These are phyloP conservation scores for Steatornis caripensis DNA, from an alignment of 2,113 vertebrate species.

Conservation along the genomic window DNA sequence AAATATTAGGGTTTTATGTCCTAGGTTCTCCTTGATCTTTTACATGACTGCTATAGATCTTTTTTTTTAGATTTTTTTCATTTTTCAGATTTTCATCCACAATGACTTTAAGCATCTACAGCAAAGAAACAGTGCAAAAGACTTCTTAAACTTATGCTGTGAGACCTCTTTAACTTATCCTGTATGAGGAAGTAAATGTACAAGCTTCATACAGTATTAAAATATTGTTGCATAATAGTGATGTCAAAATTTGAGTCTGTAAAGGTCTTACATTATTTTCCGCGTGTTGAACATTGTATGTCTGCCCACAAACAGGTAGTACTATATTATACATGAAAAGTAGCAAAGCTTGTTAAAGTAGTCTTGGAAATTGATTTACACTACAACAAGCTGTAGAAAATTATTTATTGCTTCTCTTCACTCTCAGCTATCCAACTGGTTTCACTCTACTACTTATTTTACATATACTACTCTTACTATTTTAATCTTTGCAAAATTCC, in stretches of 20 bases:
- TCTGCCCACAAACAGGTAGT: not conserved
- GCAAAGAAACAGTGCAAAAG: not conserved
- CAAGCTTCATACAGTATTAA: not conserved
- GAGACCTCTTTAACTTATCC: not conserved
- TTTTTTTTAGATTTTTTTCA: not conserved
- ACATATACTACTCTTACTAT: not conserved
- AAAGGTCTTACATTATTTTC: not conserved
- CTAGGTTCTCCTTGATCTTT: not conserved
- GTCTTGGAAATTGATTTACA: not conserved
- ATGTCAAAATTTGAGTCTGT: not conserved
- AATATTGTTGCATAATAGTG: not conserved
- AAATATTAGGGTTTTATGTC: not conserved
- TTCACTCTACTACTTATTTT: not conserved
- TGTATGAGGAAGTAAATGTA: not conserved
- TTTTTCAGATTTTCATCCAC: not conserved
- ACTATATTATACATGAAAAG: not conserved
- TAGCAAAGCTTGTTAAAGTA: not conserved
- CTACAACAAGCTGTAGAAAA: not conserved
- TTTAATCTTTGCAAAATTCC: not conserved
- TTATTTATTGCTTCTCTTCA: not conserved
- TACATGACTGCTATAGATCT: not conserved
- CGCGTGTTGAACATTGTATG: accelerated
- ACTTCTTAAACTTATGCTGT: not conserved
- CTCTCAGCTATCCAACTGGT: not conserved
- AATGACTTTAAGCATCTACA: not conserved